Conservation (phyloP, 2,888 invertebrate genomes). For the Peribatodes rhomboidaria region DNA sequence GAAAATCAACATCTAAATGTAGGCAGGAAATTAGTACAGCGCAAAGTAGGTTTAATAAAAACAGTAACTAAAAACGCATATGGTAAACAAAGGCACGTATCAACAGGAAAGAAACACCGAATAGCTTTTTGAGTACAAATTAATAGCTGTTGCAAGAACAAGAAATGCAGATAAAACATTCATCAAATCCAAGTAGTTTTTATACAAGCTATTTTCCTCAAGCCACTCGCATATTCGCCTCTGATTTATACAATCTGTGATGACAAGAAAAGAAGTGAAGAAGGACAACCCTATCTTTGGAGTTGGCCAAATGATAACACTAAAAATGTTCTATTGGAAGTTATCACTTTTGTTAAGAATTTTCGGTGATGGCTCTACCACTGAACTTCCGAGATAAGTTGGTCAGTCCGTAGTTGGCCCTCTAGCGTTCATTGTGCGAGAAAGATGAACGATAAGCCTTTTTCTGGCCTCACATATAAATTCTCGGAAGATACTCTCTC, state of each 20-base stretch:
- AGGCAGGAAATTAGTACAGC: no score
- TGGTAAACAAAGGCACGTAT: no score
- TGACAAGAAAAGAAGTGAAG: slow-evolving; percentile 25
- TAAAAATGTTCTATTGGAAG: neutral
- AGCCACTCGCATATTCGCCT: slow-evolving; percentile 18
- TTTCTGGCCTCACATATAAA: slow-evolving; percentile 44
- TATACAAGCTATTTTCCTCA: slow-evolving; percentile 19
- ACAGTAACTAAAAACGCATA: no score
- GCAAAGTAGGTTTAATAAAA: no score
- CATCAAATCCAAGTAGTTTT: slow-evolving; percentile 12
- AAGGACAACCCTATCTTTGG: neutral
- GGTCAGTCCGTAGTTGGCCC: slow-evolving; percentile 25
- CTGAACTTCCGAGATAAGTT: neutral
- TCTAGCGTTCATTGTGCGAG: slow-evolving; percentile 43
- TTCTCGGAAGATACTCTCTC: slow-evolving; percentile 29
- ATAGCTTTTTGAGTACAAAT: neutral
- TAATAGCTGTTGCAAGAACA: neutral
- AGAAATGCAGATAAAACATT: slow-evolving; percentile 9
- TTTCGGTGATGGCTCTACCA: neutral
- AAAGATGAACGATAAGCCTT: slow-evolving; percentile 45
- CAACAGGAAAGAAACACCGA: neutral
- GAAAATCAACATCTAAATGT: no score
- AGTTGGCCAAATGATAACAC: neutral
- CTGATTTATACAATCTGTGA: slow-evolving; percentile 40
- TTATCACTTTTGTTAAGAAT: neutral